Percentiles rank a stretch among this genome's conserved stretches.
phyloP scores from a whole-genome alignment of 2,113 vertebrate species.

The Monarcha castaneiventris region DNA sequence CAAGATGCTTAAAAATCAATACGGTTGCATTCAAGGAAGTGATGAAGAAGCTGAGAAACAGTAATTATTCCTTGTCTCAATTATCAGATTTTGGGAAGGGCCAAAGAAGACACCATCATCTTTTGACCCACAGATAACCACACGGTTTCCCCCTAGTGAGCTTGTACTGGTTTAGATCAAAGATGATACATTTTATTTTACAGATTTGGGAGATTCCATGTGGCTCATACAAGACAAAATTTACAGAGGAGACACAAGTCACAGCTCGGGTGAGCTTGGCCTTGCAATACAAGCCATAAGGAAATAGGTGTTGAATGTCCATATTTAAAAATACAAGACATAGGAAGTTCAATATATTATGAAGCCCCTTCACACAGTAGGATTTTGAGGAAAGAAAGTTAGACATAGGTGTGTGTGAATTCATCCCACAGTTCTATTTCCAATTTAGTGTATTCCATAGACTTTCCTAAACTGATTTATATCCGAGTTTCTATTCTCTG shows the following conservation, averaged over 20 bases:
- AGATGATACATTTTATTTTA: not conserved
- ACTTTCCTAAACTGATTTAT: not conserved
- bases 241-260: not conserved
- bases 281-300: not conserved
- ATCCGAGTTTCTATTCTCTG: not conserved
- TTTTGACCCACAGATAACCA: not conserved
- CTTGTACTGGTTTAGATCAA: not conserved
- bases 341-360: not conserved
- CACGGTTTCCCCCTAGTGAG: not conserved
- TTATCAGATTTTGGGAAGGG: not conserved
- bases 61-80: not conserved
- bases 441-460: not conserved
- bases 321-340: not conserved
- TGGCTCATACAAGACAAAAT: not conserved
- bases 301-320: not conserved
- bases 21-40: not conserved
- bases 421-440: not conserved
- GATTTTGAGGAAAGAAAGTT: not conserved
- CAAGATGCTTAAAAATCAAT: not conserved
- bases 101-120: not conserved
- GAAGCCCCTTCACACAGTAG: not conserved
- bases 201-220: not conserved
- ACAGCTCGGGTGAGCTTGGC: too few species aligned
- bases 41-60: not conserved
- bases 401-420: not conserved